These are phyloP conservation scores for Cheilinus undulatus DNA, from an alignment of 2,113 vertebrate genomes.

Conservation along the genomic window DNA sequence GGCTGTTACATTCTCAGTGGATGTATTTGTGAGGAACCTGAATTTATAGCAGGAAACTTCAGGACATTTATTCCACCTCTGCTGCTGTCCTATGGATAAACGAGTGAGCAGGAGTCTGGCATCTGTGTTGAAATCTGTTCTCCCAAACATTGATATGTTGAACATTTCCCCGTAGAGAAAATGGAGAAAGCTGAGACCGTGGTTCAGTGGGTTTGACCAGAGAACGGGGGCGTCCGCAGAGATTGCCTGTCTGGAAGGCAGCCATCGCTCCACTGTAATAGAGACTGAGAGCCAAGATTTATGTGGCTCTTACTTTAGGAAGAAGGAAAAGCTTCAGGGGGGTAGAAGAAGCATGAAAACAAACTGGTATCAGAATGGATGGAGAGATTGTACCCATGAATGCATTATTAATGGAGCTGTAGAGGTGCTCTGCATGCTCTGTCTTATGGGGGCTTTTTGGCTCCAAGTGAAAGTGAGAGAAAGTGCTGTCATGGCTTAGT, in stretches of 20 bases:
- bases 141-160: conserved; percentile 51
- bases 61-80: conserved; percentile 32
- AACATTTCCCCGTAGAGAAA: conserved; percentile 52
- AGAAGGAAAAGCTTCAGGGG: conserved; percentile 53
- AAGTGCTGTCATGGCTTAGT: conserved; percentile 42
- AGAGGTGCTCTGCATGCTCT: conserved; percentile 41
- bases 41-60: conserved; percentile 28
- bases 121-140: conserved; percentile 33
- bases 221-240: conserved; percentile 64
- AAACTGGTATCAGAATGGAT: conserved; percentile 63
- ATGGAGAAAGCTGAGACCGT: conserved; percentile 49
- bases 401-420: conserved; percentile 67
- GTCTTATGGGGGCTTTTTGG: conserved; percentile 38
- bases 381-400: conserved; percentile 57
- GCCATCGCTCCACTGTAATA: conserved; percentile 72
- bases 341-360: conserved; percentile 39
- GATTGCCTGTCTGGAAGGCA: conserved; percentile 74
- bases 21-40: neutral
- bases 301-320: conserved; percentile 67
- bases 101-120: conserved; percentile 22
- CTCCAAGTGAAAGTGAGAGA: conserved; percentile 33
- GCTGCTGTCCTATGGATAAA: conserved; percentile 25
- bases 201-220: conserved; percentile 64
- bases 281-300: conserved; percentile 72
- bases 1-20: neutral